These are phyloP conservation scores for Podarcis cretensis DNA, from an alignment of 2,113 vertebrate species.

Conservation along the genomic window DNA sequence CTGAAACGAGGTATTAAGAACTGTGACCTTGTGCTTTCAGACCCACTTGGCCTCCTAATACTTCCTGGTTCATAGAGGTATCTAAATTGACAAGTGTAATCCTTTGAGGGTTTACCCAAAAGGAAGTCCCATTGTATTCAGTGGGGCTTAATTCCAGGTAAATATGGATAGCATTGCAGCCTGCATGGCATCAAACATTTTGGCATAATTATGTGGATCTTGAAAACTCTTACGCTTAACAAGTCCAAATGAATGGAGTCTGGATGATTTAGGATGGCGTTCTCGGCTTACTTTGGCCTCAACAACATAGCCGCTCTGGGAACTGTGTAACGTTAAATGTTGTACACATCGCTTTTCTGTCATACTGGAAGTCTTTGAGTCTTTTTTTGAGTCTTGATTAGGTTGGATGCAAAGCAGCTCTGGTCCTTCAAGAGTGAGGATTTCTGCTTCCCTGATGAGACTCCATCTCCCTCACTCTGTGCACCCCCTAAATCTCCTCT, in stretches of 20 bases:
- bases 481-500: background rate
- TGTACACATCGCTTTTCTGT: background rate
- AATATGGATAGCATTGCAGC: background rate
- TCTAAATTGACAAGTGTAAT: background rate
- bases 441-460: background rate
- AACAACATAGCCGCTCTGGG: background rate
- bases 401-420: background rate
- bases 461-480: background rate
- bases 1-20: background rate
- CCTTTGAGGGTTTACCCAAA: background rate
- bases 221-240: background rate
- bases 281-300: background rate
- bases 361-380: background rate
- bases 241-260: no score
- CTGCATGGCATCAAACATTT: background rate
- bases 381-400: constrained; percentile 12
- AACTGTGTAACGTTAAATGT: background rate
- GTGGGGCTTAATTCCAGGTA: background rate
- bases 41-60: background rate
- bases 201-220: background rate
- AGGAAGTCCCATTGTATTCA: background rate
- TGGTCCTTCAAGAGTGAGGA: background rate
- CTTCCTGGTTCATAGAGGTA: no score
- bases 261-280: background rate
- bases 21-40: background rate